phyloP scores from a whole-genome alignment of 2,888 invertebrate species.

The Xestia rhomboidea region DNA sequence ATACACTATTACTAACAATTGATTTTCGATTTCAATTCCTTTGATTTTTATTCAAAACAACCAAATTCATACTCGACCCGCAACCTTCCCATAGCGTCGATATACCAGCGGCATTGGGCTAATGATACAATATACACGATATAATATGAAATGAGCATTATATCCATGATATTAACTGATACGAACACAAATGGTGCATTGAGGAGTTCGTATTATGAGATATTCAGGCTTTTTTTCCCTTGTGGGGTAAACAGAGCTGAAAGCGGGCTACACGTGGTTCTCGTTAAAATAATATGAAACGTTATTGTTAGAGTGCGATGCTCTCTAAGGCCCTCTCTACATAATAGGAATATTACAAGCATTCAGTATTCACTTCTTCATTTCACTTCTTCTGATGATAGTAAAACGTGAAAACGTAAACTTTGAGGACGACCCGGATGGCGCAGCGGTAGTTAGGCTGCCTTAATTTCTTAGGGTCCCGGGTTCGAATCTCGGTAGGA shows the following conservation, averaged over 20 bases:
- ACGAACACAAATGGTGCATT: conserved; percentile 19
- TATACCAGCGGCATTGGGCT: conserved; percentile 47
- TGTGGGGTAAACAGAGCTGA: background rate
- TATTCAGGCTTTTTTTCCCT: conserved; percentile 11
- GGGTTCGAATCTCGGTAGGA: too few species aligned
- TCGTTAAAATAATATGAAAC: background rate
- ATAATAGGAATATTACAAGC: background rate
- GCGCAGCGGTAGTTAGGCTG: too few species aligned
- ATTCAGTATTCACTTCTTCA: background rate
- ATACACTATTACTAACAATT: background rate
- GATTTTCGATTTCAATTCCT: background rate
- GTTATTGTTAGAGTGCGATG: background rate
- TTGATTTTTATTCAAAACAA: background rate
- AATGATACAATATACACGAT: conserved; percentile 52
- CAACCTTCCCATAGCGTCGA: conserved; percentile 43
- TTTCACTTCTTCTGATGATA: too few species aligned
- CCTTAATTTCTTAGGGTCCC: too few species aligned
- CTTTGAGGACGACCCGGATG: too few species aligned
- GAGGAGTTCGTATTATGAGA: conserved; percentile 19
- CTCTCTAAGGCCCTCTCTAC: too few species aligned
- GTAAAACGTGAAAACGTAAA: too few species aligned
- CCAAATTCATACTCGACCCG: conserved; percentile 8
- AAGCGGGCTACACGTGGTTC: background rate
- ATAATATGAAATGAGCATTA: conserved; percentile 42
- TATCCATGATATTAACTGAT: conserved; percentile 44